Evolutionary conservation across 2,113 vertebrate genomes (phyloP).

Genomic region (Rhinogobius similis): DNA sequence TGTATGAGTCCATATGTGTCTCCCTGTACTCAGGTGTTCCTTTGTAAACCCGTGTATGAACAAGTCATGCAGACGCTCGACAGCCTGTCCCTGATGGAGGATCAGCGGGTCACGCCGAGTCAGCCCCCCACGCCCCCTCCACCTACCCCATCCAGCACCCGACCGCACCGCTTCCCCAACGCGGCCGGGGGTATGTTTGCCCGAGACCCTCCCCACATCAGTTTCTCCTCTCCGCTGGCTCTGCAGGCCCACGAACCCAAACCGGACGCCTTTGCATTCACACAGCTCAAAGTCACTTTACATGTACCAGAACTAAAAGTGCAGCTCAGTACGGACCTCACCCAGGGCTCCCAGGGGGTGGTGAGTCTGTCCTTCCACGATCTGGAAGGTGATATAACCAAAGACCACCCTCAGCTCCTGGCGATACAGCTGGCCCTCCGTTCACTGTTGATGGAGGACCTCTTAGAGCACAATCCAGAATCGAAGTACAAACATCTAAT

Average conservation of each 20-base stretch:
- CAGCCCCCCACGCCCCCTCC: conserved; percentile 77
- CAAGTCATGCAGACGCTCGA: conserved; percentile 96
- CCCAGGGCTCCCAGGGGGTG: conserved; percentile 90
- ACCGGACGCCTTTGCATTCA: conserved; percentile 76
- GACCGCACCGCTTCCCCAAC: conserved; percentile 79
- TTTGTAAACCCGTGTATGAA: conserved; percentile 95
- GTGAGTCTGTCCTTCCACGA: conserved; percentile 95
- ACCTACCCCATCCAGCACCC: conserved; percentile 79
- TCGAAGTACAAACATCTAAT: conserved; percentile 95
- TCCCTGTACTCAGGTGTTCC: conserved; percentile 82
- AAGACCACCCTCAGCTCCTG: conserved; percentile 90
- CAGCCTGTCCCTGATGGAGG: conserved; percentile 90
- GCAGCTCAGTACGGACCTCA: conserved; percentile 90
- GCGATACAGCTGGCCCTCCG: conserved; percentile 88
- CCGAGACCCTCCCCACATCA: conserved; percentile 80
- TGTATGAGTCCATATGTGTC: conserved; percentile 7
- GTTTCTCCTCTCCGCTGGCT: conserved; percentile 65
- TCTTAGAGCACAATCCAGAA: conserved; percentile 90
- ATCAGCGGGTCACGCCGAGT: conserved; percentile 69
- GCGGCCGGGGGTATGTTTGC: conserved; percentile 84
- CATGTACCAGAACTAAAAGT: conserved; percentile 91
- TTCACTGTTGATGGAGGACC: conserved; percentile 95
- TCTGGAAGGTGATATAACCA: conserved; percentile 91
- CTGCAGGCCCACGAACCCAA: conserved; percentile 61
- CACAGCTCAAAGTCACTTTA: conserved; percentile 90